Evolutionary conservation across 2,888 invertebrate species (phyloP).

Genomic region (Drosophila mimetica): DNA sequence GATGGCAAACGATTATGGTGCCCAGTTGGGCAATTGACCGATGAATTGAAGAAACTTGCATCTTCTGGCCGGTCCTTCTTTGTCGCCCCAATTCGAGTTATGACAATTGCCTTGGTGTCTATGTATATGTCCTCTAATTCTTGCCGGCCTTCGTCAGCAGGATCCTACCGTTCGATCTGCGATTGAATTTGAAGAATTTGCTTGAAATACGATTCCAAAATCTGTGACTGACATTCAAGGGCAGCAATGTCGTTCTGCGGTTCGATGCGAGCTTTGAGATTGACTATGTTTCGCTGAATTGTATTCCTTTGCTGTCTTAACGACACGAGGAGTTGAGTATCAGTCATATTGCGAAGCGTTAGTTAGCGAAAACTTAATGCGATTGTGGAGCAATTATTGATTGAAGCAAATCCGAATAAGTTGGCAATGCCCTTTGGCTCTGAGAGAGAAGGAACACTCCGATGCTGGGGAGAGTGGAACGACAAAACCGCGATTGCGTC

Average conservation of each 20-base stretch:
- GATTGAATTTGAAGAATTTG: not conserved
- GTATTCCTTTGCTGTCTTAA: not conserved
- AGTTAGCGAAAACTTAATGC: not conserved
- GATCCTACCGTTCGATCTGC: not conserved
- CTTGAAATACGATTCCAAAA: slow-evolving; percentile 1
- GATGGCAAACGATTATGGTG: no score
- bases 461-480: no score
- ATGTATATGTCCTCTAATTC: no score
- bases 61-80: no score
- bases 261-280: not conserved
- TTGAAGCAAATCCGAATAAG: not conserved
- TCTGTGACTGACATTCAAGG: not conserved
- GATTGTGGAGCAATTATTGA: not conserved
- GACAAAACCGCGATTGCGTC: no score
- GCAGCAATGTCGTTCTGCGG: no score
- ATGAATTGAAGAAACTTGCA: no score
- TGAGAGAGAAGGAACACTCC: not conserved
- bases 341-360: not conserved
- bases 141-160: no score
- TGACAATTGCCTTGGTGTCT: no score
- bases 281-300: not conserved
- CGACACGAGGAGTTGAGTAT: not conserved
- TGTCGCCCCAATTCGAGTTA: no score
- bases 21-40: no score
- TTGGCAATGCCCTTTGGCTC: not conserved